phyloP scores from a whole-genome alignment of 2,888 invertebrate genomes.

The Xylocampa areola region DNA sequence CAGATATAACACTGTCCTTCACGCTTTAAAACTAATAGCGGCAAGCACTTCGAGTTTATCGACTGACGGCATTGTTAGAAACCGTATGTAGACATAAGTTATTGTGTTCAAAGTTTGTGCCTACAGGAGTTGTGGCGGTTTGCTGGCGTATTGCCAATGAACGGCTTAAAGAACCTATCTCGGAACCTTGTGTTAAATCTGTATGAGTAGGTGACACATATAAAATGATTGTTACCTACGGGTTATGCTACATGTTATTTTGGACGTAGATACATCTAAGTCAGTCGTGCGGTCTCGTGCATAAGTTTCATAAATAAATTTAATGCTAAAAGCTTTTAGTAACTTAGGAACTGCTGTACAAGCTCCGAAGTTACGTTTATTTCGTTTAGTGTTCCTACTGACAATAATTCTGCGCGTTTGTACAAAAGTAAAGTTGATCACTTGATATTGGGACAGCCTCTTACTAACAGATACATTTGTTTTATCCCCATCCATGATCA shows the following conservation, averaged over 20 bases:
- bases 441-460: no score
- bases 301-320: no score
- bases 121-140: slow-evolving; percentile 8
- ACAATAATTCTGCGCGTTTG: no score
- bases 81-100: slow-evolving; percentile 15
- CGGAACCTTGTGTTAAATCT: slow-evolving; percentile 18
- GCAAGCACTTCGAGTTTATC: slow-evolving; percentile 17
- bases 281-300: no score
- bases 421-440: no score
- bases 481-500: neutral
- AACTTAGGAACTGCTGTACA: no score
- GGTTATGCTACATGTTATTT: no score
- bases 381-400: no score
- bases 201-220: slow-evolving; percentile 36
- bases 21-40: slow-evolving; percentile 5
- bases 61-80: slow-evolving; percentile 28
- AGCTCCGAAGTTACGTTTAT: no score
- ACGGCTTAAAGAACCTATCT: slow-evolving; percentile 22
- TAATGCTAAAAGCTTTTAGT: no score
- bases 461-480: no score
- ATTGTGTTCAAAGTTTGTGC: slow-evolving; percentile 29
- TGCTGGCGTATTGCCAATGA: slow-evolving; percentile 45
- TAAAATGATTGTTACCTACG: slow-evolving; percentile 33
- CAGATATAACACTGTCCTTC: slow-evolving; percentile 24
- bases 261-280: no score